phyloP scores from a whole-genome alignment of 2,888 invertebrate genomes.

The Exephanes ischioxanthus region DNA sequence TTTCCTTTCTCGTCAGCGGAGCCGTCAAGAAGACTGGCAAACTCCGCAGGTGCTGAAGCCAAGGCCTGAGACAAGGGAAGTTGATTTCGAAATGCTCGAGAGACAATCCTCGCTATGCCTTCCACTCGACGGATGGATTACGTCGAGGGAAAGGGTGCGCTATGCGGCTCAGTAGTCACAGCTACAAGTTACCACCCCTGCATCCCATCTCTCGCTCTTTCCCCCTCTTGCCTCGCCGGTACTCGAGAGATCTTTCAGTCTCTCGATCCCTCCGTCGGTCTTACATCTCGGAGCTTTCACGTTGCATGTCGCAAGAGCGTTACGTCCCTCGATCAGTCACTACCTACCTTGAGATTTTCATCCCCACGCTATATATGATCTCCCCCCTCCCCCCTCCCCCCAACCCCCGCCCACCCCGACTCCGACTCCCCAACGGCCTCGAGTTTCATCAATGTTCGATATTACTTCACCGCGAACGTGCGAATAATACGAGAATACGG shows the following conservation, averaged over 20 bases:
- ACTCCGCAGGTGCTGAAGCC: slow-evolving; percentile 33
- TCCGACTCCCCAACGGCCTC: slow-evolving; percentile 5
- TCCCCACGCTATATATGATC: background rate
- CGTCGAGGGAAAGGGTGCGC: slow-evolving; percentile 27
- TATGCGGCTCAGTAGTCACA: slow-evolving; percentile 30
- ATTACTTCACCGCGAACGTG: slow-evolving; percentile 64
- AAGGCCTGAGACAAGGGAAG: slow-evolving; percentile 58
- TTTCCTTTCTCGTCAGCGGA: slow-evolving; percentile 43
- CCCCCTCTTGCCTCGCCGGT: background rate
- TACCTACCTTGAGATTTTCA: slow-evolving; percentile 20
- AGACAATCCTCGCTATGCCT: slow-evolving; percentile 20
- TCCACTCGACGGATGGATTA: slow-evolving; percentile 55
- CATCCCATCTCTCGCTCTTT: background rate
- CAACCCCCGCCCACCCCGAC: background rate
- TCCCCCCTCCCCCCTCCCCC: background rate
- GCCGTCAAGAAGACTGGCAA: slow-evolving; percentile 51
- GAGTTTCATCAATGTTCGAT: slow-evolving; percentile 67
- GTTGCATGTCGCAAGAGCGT: slow-evolving; percentile 31
- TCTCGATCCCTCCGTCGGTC: slow-evolving; percentile 10
- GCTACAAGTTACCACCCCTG: slow-evolving; percentile 21
- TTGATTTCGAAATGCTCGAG: slow-evolving; percentile 64
- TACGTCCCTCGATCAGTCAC: slow-evolving; percentile 6
- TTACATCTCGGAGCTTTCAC: slow-evolving; percentile 21
- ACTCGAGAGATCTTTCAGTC: slow-evolving; percentile 27
- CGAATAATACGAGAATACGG: slow-evolving; percentile 57